Evolutionary conservation across 2,113 vertebrate species (phyloP), one percentile per base, ranked within the genome.

Genomic region (Passer montanus): DNA sequence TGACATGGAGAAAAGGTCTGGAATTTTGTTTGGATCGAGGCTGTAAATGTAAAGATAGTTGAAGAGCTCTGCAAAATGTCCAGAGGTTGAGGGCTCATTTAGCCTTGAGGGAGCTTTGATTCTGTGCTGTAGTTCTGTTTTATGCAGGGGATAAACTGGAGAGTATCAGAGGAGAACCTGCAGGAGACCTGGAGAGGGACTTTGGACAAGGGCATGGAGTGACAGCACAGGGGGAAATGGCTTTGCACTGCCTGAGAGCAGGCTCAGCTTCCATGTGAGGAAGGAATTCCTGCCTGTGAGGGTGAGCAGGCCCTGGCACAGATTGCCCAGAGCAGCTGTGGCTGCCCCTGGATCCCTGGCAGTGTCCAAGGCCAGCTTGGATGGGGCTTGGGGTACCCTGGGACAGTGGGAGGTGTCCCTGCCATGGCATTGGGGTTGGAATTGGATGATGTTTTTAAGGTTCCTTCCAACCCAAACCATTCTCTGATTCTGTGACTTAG

Each of bases 311-410:
- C n/a, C 14, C 17, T 83, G 63, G 55, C 41, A 49, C 41, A 31
- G 46, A 11, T 0, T 59, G 12, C 23, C 37, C 52, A 30, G 0
- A 55, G 70, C 2, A 62, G 55, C 55, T 90, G 63, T 35, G 35
- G 47, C 55, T 76, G 47, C 23, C 3, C 20, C n/a, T 47, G 64
- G 31, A 10, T 76, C 41, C 41, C n/a, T 69, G 47, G 30, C 0
- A 55, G 21, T 49, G 55, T 16, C 0, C 47, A 2, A 62, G 47
- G 41, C 21, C 41, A 9, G 47, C 0, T 0, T 55, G 78, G 53
- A 22, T 0, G 0, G 20, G 11, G 14, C 9, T 35, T 76, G n/a
- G 35, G 33, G 26, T 26, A 22, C 0, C 5, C 35, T 63, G 79
- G 18, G 12, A 0, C 1, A 33, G 15, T 20, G 49, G 35, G 9